Percentiles rank a stretch among this genome's conserved stretches.
Evolutionary conservation across 2,888 invertebrate genomes (phyloP).

Genomic region (Drosophila setosimentum): DNA sequence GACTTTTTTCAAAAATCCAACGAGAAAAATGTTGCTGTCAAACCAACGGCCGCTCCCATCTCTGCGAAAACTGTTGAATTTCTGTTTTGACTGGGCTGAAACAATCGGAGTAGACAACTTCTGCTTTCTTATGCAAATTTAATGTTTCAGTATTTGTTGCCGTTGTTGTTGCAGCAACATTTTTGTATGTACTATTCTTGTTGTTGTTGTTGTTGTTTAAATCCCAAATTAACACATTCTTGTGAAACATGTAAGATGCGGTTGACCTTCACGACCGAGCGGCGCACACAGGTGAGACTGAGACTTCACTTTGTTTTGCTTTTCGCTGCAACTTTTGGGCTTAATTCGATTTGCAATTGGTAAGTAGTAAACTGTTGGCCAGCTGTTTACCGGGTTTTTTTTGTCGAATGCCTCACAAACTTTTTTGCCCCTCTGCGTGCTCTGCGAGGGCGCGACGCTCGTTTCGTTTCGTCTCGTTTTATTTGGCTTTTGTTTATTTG

Average conservation of each 20-base stretch:
- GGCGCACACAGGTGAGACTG: constrained; percentile 9
- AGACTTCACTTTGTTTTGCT: constrained; percentile 3
- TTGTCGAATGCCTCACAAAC: constrained; percentile 39
- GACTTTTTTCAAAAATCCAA: not conserved
- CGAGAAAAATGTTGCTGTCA: not conserved
- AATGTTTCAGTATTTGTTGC: constrained; percentile 26
- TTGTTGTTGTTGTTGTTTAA: constrained; percentile 40
- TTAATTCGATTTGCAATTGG: constrained; percentile 65
- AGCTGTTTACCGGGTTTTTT: constrained; percentile 24
- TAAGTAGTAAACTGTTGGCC: constrained; percentile 30
- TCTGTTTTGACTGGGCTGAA: not conserved
- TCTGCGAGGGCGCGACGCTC: constrained; percentile 17
- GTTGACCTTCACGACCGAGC: constrained; percentile 65
- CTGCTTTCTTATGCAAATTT: constrained; percentile 64
- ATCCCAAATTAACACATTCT: constrained; percentile 73
- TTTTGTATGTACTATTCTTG: not conserved
- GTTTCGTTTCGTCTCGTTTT: constrained; percentile 22
- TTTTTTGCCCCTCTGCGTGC: too few relatives aligned
- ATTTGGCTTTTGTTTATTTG: constrained; percentile 12
- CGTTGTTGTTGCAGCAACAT: constrained; percentile 10
- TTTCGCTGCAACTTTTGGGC: constrained; percentile 22
- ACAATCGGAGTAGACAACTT: not conserved
- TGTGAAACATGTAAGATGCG: constrained; percentile 72
- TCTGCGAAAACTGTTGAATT: not conserved
- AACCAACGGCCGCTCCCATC: not conserved